Base-by-base conservation (phyloP, 2,888 invertebrate genomes). In the Plemyria rubiginata region DNA sequence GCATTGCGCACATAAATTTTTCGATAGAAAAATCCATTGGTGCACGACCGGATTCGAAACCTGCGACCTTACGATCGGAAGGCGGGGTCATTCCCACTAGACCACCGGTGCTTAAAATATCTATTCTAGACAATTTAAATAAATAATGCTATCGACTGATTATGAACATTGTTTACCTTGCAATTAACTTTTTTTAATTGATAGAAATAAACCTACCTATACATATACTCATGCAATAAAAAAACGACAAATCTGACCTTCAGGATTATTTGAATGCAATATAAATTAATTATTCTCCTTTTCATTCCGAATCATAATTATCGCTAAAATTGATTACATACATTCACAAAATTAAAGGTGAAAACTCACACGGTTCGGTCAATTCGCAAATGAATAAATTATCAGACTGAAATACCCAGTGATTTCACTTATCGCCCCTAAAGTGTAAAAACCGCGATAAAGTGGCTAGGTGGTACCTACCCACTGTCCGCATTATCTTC, bases 381-480 rank as follows among this genome's bases (percentile, higher is more conserved):
- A 64, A 67, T 68, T 62, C 60, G 51, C 53, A 61, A 61, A 61
- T 64, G 48, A 54, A 61, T 64, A 43, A 54, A 59, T 75, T 74
- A 66, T 68, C 66, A 67, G 65, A 67, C 62, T 72, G 72, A 73
- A 71, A 70, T 69, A 74, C 54, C 50, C 71, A 70, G 73, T 78
- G 74, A 81, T 84, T 83, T 79, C 76, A 83, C 80, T 86, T 88
- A 85, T 89, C 84, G 80, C 80, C 80, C 79, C 74, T 76, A 71
- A 86, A 85, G 87, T 90, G 89, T 90, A 84, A 89, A 86, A 84
- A 80, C 83, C 79, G 79, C 82, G 91, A 90, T 90, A 89, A 84
- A 80, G 67, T 74, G 73, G 62, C 65, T 79, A 81, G 75, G 78
- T 54, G 48, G 56, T 56, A 49, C 55, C 32, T 80, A 71, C 59